Conservation (phyloP, 2,797 vertebrate genomes). For the Mormyrus hasselquistii region DNA sequence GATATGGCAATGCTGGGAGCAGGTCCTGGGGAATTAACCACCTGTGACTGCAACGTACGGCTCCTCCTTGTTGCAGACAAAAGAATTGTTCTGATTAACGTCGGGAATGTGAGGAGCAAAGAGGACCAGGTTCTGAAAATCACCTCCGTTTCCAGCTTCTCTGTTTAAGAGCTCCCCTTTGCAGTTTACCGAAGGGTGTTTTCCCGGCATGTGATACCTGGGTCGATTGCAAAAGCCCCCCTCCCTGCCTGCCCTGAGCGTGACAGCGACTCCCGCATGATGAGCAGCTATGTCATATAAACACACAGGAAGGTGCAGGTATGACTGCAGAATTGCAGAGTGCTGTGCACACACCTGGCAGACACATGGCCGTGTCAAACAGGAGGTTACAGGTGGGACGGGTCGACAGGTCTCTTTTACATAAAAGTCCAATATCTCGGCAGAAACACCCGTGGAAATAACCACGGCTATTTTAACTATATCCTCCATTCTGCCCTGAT, state of each 20-base stretch:
- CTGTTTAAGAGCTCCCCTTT: not conserved
- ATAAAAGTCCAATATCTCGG: not conserved
- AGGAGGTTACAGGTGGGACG: not conserved
- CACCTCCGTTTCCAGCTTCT: not conserved
- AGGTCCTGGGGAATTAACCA: not conserved
- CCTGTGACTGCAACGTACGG: not conserved
- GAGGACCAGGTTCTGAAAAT: not conserved
- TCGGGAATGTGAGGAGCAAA: not conserved
- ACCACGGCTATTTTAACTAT: not conserved
- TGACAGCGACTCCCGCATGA: not conserved
- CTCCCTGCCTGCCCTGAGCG: not conserved
- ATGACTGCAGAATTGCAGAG: not conserved
- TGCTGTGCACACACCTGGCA: not conserved
- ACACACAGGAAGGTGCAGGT: not conserved
- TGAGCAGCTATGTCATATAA: not conserved
- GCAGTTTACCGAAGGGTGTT: not conserved
- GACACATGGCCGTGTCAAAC: not conserved
- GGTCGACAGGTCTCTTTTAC: not conserved
- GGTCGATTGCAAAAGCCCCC: not conserved
- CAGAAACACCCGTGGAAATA: not conserved
- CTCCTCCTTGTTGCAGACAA: not conserved
- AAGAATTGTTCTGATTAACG: not conserved
- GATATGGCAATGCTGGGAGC: not conserved
- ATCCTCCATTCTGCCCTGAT: not conserved
- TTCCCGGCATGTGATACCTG: not conserved